Conservation (phyloP, 2,113 vertebrate species). For the Propithecus coquereli region DNA sequence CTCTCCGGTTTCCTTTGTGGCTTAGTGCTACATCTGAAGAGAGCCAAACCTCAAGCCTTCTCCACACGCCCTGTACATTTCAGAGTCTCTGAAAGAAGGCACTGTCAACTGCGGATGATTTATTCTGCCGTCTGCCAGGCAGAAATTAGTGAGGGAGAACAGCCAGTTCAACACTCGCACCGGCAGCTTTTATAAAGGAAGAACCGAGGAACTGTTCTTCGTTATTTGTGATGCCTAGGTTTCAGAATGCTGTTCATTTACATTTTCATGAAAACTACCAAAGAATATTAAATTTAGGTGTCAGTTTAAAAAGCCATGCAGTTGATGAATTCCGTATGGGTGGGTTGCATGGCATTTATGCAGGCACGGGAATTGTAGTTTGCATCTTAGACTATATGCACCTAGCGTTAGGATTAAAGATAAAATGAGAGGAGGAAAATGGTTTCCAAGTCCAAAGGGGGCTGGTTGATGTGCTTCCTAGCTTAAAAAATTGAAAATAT, state of each 20-base stretch:
- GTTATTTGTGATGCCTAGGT: not conserved
- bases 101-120: not conserved
- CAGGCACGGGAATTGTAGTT: not conserved
- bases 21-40: not conserved
- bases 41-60: not conserved
- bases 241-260: not conserved
- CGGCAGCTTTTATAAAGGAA: not conserved
- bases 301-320: not conserved
- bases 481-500: not conserved
- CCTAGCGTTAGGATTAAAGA: not conserved
- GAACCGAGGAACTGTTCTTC: not conserved
- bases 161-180: not conserved
- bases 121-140: not conserved
- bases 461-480: not conserved
- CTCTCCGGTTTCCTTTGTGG: not conserved
- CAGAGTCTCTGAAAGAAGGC: not conserved
- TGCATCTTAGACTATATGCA: not conserved
- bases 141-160: not conserved
- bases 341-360: not conserved
- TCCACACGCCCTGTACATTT: not conserved
- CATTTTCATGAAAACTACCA: not conserved
- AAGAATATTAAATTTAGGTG: not conserved
- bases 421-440: not conserved
- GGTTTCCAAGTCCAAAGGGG: not conserved
- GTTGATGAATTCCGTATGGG: not conserved